Evolutionary conservation across 1,140 invertebrate genomes (phyloP).

Genomic region (Anoplolepis gracilipes): DNA sequence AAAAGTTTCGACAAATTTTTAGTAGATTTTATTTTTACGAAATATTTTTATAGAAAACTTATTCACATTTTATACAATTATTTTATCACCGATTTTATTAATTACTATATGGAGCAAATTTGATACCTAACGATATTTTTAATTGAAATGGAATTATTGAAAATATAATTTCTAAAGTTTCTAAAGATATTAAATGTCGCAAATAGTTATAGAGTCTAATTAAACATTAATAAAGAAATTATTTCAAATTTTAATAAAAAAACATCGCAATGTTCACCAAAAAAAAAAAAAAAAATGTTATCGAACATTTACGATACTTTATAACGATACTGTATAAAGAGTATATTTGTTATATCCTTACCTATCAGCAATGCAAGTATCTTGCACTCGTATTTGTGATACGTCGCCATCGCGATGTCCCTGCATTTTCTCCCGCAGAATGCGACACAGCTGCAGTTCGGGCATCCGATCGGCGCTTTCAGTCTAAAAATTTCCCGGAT

Average conservation of each 20-base stretch:
- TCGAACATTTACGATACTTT: neutral
- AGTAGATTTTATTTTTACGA: neutral
- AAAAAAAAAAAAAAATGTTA: conserved; percentile 1
- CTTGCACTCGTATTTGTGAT: conserved; percentile 94
- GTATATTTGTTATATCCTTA: conserved; percentile 69
- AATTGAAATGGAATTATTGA: too few relatives aligned
- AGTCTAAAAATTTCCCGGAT: conserved; percentile 82
- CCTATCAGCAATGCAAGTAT: conserved; percentile 91
- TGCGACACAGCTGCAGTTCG: conserved; percentile 90
- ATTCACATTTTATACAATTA: too few relatives aligned
- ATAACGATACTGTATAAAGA: neutral
- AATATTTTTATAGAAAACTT: too few relatives aligned
- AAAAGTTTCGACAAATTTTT: neutral
- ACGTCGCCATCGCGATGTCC: conserved; percentile 88
- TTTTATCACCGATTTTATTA: too few relatives aligned
- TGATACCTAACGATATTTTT: too few relatives aligned
- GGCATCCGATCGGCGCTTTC: conserved; percentile 90
- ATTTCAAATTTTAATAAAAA: neutral
- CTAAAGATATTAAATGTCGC: neutral
- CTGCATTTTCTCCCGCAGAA: conserved; percentile 92
- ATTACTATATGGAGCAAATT: too few relatives aligned
- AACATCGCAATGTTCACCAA: neutral
- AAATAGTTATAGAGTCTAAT: neutral
- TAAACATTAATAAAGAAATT: neutral
- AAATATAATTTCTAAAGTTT: neutral